A percentile compares a stretch with the other conserved stretches of the same genome.
Conservation (phyloP, 2,113 vertebrate species). For the Mugil cephalus region DNA sequence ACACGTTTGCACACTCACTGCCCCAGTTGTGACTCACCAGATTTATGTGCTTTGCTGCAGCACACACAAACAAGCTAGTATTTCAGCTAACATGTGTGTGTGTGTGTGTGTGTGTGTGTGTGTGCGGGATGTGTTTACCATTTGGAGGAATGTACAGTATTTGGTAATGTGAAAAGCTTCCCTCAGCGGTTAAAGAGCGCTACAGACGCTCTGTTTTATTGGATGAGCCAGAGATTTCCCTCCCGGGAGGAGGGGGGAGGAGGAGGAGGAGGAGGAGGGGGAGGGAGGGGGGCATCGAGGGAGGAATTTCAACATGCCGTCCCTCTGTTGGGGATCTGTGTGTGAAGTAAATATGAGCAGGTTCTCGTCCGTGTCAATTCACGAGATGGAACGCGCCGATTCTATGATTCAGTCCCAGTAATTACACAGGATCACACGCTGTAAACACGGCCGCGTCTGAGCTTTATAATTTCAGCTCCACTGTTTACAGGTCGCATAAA, state of each 20-base stretch:
- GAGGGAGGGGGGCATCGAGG: not conserved
- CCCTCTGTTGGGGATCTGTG: slow-evolving; percentile 22
- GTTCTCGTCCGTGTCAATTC: not conserved
- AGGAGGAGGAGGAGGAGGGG: too few relatives aligned
- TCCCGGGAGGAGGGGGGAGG: too few relatives aligned
- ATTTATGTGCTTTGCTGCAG: slow-evolving; percentile 49
- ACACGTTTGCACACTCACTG: slow-evolving; percentile 46
- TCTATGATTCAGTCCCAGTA: not conserved
- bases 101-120: slow-evolving; percentile 39
- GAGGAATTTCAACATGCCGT: slow-evolving; percentile 58
- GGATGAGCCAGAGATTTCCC: slow-evolving; percentile 57
- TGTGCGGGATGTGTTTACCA: slow-evolving; percentile 73
- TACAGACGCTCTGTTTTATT: slow-evolving; percentile 77
- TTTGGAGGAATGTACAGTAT: slow-evolving; percentile 82
- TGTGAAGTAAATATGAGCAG: not conserved
- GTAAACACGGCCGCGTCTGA: not conserved
- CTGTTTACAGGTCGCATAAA: slow-evolving; percentile 41
- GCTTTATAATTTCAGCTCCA: not conserved
- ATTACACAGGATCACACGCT: not conserved
- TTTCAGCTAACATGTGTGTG: slow-evolving; percentile 37
- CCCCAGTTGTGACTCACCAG: slow-evolving; percentile 60
- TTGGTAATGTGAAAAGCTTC: slow-evolving; percentile 79
- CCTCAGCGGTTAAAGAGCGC: slow-evolving; percentile 64
- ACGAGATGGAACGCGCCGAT: not conserved
- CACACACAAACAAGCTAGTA: slow-evolving; percentile 47